Evolutionary conservation across 2,113 vertebrate species (phyloP).

Genomic region (Pandion haliaetus): DNA sequence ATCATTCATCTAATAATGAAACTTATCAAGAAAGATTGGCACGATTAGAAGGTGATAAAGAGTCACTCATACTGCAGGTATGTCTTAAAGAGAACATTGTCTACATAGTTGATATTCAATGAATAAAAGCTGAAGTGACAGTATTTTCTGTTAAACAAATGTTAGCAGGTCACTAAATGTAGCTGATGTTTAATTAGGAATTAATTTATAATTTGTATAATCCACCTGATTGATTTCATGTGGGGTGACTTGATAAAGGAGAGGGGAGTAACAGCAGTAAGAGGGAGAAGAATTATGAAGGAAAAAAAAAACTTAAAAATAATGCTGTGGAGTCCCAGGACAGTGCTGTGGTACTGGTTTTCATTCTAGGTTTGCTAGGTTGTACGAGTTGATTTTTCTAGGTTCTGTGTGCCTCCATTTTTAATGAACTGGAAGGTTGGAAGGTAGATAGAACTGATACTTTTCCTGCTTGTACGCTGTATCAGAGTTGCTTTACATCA

Average conservation of each 20-base stretch:
- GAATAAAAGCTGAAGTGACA: neutral
- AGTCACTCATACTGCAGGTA: slow-evolving; percentile 96
- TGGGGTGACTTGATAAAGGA: neutral
- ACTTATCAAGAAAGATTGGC: slow-evolving; percentile 91
- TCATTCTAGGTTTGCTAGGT: neutral
- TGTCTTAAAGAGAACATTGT: neutral
- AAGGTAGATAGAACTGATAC: neutral
- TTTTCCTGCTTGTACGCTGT: neutral
- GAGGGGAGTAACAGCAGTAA: neutral
- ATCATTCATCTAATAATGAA: slow-evolving; percentile 81
- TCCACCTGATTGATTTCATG: neutral
- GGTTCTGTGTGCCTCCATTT: neutral
- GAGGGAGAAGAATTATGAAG: neutral
- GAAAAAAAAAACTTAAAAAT: neutral
- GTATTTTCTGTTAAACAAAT: neutral
- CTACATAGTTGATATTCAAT: neutral
- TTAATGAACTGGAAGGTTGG: neutral
- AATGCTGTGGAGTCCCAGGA: neutral
- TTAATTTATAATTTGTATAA: neutral
- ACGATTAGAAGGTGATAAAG: slow-evolving; percentile 96
- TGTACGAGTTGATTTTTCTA: neutral
- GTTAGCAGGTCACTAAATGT: neutral
- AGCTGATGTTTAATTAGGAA: neutral
- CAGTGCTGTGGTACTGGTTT: neutral
- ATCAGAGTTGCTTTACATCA: neutral